Evolutionary conservation across 1,140 invertebrate species (phyloP).

Genomic region (Notospermus geniculatus): DNA sequence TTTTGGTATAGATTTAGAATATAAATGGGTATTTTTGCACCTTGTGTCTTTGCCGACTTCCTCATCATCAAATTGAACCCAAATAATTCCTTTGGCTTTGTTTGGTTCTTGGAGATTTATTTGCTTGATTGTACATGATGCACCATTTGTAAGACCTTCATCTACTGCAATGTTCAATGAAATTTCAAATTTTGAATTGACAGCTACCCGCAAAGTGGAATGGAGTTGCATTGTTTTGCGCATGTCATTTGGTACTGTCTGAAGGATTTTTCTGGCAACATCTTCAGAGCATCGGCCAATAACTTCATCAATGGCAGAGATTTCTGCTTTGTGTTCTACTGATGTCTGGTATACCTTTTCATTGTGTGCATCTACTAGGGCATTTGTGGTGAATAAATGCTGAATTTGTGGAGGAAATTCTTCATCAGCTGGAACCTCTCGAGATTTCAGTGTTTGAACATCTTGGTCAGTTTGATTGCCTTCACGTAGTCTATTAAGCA

Average conservation of each 20-base stretch:
- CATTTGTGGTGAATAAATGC: slow-evolving; percentile 23
- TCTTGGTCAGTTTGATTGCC: slow-evolving; percentile 22
- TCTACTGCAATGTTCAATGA: background rate
- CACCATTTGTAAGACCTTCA: slow-evolving; percentile 3
- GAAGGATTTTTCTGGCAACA: background rate
- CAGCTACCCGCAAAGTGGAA: background rate
- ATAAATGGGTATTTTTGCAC: background rate
- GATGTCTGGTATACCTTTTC: background rate
- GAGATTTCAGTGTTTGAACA: slow-evolving; percentile 11
- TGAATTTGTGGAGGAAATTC: background rate
- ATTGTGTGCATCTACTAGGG: slow-evolving; percentile 19
- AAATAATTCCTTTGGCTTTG: background rate
- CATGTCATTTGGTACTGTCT: background rate
- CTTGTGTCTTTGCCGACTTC: background rate
- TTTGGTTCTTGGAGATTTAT: background rate
- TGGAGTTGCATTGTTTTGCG: slow-evolving; percentile 1
- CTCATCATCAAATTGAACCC: background rate
- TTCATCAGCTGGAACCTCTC: background rate
- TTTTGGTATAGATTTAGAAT: background rate
- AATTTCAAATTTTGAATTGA: background rate
- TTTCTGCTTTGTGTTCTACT: slow-evolving; percentile 11
- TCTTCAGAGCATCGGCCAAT: background rate
- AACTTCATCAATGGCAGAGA: background rate
- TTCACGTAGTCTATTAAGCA: slow-evolving; percentile 24
- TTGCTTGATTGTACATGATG: background rate